A percentile compares a stretch with the other conserved stretches of the same genome.
phyloP scores from a whole-genome alignment of 2,113 vertebrate genomes.

The Plotosus lineatus region DNA sequence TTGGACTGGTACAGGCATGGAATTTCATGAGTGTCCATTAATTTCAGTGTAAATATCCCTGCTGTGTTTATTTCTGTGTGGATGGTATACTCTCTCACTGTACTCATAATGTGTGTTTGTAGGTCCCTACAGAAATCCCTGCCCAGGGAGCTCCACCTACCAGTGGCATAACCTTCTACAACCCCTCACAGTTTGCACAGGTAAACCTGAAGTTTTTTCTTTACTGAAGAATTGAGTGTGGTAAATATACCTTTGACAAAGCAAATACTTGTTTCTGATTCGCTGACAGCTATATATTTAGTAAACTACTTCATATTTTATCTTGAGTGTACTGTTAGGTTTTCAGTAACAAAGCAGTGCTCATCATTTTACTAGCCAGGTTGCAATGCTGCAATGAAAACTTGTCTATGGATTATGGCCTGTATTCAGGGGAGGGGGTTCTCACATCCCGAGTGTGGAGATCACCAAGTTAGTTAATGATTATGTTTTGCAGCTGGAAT shows the following conservation, averaged over 20 bases:
- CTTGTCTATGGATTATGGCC: not conserved
- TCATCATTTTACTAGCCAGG: too few species aligned
- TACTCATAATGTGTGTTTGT: conserved; percentile 46
- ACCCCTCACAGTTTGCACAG: conserved; percentile 86
- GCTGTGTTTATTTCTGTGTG: conserved; percentile 1
- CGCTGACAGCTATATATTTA: not conserved
- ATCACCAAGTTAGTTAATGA: too few species aligned
- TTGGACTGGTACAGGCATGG: not conserved
- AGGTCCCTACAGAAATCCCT: conserved; percentile 55
- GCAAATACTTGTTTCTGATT: conserved; percentile 1
- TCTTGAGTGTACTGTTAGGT: not conserved
- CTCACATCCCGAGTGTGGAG: too few species aligned
- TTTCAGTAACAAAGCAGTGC: not conserved
- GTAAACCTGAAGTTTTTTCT: conserved; percentile 63
- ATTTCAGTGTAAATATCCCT: conserved; percentile 1
- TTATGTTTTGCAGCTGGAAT: too few species aligned
- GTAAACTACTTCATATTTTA: not conserved
- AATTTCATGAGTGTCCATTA: not conserved
- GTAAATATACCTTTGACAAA: not conserved
- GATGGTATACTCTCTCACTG: not conserved
- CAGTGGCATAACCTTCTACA: conserved; percentile 83
- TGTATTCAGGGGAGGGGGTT: too few species aligned
- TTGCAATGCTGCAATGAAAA: not conserved
- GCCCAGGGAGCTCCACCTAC: conserved; percentile 63
- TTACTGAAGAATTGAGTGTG: not conserved